Base-by-base conservation (phyloP, 2,888 invertebrate species). In the Lypha dubia region DNA sequence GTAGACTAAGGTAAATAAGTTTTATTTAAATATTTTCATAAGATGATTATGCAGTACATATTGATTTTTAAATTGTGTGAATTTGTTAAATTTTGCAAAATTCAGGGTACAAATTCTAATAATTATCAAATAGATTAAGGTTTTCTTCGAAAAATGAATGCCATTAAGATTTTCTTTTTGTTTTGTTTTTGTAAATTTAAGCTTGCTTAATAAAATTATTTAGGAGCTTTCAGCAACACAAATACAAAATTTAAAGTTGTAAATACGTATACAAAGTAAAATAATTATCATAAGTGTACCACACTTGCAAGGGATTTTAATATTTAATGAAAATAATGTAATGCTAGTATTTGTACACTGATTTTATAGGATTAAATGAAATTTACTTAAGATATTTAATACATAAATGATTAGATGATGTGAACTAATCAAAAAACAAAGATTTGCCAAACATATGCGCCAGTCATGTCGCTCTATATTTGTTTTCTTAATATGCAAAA, bases 131-230 rank as follows among this genome's bases (percentile, higher is more conserved):
- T 46, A 51, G 49, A 56, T 68, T 53, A 58, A 20, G 32, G 11
- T 60, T 73, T 58, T 73, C 22, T 41, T 79, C 65, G 28, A 49
- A 83, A 79, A 77, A 77, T 68, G 20, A 84, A 84, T 77, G 79
- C 84, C 71, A 80, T 62, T 65, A 38, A 11, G 46, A 56, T 58
- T 32, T 60, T 32, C 1, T 63, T 60, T 60, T 22, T 58, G 4
- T 1, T 65, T 35, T 20, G 11, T 35, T 1, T 65, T 35, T 20
- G 11, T 35, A 73, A 22, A 82, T 82, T 67, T 56, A 71, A 65
- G 35, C 56, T 56, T 44, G 15, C 67, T 62, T 11, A 60, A 46
- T 35, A 62, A 58, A 58, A 76, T 65, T 22, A 24, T 35, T 63
- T 32, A 35, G 24, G 8, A 71, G 63, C 79, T 79, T 71, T 44